Conservation (phyloP, 1,140 invertebrate genomes). For the Drosophila chauvacae region DNA sequence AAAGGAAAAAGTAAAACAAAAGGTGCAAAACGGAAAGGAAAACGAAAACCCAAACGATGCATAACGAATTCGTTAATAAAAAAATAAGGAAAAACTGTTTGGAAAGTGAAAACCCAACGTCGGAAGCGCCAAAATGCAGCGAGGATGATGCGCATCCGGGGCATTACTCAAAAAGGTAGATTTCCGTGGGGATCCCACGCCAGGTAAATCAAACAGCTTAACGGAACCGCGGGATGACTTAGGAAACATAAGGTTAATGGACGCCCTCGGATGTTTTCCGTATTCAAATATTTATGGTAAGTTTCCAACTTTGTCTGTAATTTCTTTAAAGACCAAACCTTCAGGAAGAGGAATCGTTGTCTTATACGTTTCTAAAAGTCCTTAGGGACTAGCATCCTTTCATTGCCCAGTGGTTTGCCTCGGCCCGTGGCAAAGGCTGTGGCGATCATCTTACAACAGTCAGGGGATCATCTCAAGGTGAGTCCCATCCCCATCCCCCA, state of each 20-base stretch:
- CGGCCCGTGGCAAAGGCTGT: constrained; percentile 38
- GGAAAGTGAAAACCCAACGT: constrained; percentile 71
- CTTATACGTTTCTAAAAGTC: neutral
- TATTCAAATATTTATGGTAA: constrained; percentile 3
- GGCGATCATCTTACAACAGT: constrained; percentile 46
- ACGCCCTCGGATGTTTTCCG: neutral
- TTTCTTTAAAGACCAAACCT: neutral
- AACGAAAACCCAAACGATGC: constrained; percentile 69
- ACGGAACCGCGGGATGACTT: constrained; percentile 38
- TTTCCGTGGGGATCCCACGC: constrained; percentile 37
- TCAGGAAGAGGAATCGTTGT: neutral
- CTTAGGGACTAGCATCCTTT: too few relatives aligned
- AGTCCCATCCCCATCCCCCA: constrained; percentile 11
- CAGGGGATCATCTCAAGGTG: constrained; percentile 19
- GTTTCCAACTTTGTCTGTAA: neutral
- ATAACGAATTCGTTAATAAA: constrained; percentile 71
- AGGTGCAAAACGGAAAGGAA: constrained; percentile 70
- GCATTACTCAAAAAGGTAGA: constrained; percentile 31
- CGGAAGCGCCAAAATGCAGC: constrained; percentile 74
- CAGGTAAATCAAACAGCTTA: constrained; percentile 56
- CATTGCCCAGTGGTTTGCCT: neutral
- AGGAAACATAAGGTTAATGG: constrained; percentile 15
- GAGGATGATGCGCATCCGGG: constrained; percentile 60
- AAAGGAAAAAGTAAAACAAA: constrained; percentile 49
- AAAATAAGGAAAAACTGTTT: constrained; percentile 34